These are phyloP conservation scores for Eufriesea mexicana DNA, from an alignment of 1,140 invertebrate species.

Conservation along the genomic window DNA sequence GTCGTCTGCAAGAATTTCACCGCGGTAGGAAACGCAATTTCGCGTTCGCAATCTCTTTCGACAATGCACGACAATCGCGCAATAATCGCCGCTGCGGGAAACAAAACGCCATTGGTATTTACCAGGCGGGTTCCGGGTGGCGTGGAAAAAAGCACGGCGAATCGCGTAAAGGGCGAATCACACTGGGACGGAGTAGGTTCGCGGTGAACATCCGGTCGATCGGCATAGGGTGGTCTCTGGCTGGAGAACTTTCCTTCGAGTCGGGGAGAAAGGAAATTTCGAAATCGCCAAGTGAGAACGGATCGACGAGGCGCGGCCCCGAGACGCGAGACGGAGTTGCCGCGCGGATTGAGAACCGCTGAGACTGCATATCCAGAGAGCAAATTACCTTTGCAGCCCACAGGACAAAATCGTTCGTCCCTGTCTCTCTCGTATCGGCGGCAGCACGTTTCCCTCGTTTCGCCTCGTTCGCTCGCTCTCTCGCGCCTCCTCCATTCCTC, in stretches of 20 bases:
- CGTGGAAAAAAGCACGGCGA: not conserved
- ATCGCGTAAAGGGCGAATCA: too few species aligned
- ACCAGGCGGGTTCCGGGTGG: not conserved
- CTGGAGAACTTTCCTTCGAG: not conserved
- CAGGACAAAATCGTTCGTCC: constrained; percentile 64
- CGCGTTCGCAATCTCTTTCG: constrained; percentile 37
- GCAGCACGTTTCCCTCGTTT: constrained; percentile 52
- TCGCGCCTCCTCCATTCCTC: not conserved
- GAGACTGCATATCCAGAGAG: constrained; percentile 70
- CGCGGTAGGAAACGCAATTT: constrained; percentile 36
- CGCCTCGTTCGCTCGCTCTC: constrained; percentile 19
- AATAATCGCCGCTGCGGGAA: constrained; percentile 7
- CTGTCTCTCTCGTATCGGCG: constrained; percentile 39
- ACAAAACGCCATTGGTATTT: not conserved
- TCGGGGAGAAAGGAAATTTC: constrained; percentile 27
- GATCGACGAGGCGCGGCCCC: not conserved
- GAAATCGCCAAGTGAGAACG: constrained; percentile 21
- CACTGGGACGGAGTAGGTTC: not conserved
- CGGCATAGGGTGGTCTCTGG: not conserved
- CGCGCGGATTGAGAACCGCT: constrained; percentile 60
- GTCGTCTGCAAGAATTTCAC: constrained; percentile 20
- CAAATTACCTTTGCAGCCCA: constrained; percentile 75
- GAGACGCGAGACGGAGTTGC: not conserved
- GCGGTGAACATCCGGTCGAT: not conserved
- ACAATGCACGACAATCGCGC: constrained; percentile 42